A percentile compares a stretch with the other conserved stretches of the same genome.
phyloP scores from a whole-genome alignment of 2,888 invertebrate species.

The Cosmia trapezina region DNA sequence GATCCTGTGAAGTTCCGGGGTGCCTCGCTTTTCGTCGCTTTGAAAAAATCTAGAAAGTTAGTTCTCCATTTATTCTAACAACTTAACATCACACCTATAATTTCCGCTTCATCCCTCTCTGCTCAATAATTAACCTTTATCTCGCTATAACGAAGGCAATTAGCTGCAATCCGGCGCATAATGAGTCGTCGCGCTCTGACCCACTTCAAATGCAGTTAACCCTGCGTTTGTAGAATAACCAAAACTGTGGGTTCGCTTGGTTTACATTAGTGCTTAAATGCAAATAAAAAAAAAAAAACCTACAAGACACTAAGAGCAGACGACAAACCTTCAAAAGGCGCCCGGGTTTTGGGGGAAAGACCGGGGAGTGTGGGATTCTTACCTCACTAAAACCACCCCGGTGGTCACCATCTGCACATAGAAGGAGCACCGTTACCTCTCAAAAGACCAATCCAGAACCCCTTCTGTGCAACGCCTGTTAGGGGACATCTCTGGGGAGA shows the following conservation, averaged over 20 bases:
- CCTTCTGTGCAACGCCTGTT: no score
- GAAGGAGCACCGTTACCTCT: no score
- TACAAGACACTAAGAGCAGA: no score
- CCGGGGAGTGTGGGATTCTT: no score
- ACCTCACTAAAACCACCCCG: no score
- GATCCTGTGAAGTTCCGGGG: no score
- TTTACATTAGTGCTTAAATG: neutral
- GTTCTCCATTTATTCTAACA: neutral
- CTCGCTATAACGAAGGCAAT: conserved; percentile 42
- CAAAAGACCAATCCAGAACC: no score
- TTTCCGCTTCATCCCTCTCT: neutral
- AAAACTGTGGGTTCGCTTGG: neutral
- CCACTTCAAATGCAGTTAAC: conserved; percentile 35
- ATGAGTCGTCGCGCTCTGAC: conserved; percentile 48
- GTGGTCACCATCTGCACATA: no score
- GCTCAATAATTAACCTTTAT: conserved; percentile 42
- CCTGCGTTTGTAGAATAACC: neutral
- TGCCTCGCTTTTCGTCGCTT: no score
- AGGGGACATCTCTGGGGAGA: no score
- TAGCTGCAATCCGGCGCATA: conserved; percentile 45
- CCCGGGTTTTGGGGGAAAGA: no score
- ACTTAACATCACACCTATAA: neutral
- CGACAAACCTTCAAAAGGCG: no score
- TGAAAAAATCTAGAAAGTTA: neutral
- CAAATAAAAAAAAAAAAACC: neutral